Evolutionary conservation across 2,888 invertebrate species (phyloP), one percentile per base, ranked within the genome.

Genomic region (Diarsia mendica): DNA sequence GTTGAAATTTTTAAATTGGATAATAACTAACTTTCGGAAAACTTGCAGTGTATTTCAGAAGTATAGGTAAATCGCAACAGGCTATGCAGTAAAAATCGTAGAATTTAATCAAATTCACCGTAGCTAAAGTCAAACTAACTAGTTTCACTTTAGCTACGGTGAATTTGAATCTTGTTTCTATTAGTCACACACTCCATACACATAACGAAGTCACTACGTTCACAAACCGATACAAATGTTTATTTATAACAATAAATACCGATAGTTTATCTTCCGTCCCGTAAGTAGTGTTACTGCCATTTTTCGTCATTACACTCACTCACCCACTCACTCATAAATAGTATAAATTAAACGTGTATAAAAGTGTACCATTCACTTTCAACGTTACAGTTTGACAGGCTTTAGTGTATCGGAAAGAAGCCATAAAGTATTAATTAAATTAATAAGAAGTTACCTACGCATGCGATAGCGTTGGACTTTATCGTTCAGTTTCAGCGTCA

Each of bases 341-440:
- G 74, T 82, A 84, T 79, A 85, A 70, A 80, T 67, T 76, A 74
- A 48, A 44, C 33, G 49, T 48, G 11, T 49, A 18, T 67, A 75
- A 76, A 69, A 84, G 83, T 85, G 88, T 88, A 88, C 88, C 89
- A 89, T 91, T 90, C 88, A 88, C 89, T 82, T 89, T 87, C 88
- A 89, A 79, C 87, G 86, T 89, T 88, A 91, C 89, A 88, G 88
- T 90, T 79, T 75, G 75, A 83, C 89, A 90, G 89, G 89, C 90
- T 92, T 91, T 91, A 85, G 89, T 90, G 91, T 90, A 89, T 90
- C 83, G 89, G 83, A 92, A 93, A 92, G 94, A 96, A 96, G 94
- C 95, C 96, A 23, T 95, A 95, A 84, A 89, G 82, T 80, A 76
- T 79, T 92, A 96, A 96, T 96, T 95, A 91, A 95, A 95, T 96